phyloP scores from a whole-genome alignment of 2,113 vertebrate genomes.

The Catharus bicknelli region DNA sequence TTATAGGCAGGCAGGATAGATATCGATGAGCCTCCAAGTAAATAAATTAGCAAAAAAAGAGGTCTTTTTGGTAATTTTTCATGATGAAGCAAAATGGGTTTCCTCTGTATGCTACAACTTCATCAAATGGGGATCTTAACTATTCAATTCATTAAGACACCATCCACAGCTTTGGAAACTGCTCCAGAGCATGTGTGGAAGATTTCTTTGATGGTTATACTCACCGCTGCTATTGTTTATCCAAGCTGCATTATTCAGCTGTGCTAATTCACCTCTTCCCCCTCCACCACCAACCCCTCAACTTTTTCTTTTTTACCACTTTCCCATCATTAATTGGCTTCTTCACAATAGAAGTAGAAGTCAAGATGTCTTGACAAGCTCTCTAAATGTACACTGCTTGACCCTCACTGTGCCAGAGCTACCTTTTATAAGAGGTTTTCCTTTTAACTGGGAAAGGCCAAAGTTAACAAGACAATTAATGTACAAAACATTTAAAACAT shows the following conservation, averaged over 20 bases:
- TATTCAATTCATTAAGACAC: background rate
- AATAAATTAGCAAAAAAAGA: background rate
- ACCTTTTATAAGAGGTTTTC: background rate
- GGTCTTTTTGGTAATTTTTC: background rate
- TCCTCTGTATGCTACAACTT: background rate
- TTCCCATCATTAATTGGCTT: background rate
- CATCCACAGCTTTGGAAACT: background rate
- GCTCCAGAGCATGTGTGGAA: background rate
- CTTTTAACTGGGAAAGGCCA: background rate
- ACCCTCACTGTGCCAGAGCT: background rate
- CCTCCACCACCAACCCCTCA: rapidly evolving
- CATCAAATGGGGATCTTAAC: background rate
- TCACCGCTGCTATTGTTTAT: background rate
- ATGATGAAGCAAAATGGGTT: background rate
- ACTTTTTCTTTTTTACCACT: background rate
- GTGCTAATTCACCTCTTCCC: background rate
- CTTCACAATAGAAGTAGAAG: background rate
- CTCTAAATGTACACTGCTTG: background rate
- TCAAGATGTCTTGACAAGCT: background rate
- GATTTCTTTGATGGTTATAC: background rate
- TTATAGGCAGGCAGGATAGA: background rate
- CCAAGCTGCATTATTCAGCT: background rate
- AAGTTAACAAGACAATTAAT: background rate
- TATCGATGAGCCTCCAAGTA: background rate
- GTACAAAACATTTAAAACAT: background rate